Evolutionary conservation across 2,888 invertebrate genomes (phyloP), one percentile per base, ranked within the genome.

Genomic region (Drosophila hawaiiensis): DNA sequence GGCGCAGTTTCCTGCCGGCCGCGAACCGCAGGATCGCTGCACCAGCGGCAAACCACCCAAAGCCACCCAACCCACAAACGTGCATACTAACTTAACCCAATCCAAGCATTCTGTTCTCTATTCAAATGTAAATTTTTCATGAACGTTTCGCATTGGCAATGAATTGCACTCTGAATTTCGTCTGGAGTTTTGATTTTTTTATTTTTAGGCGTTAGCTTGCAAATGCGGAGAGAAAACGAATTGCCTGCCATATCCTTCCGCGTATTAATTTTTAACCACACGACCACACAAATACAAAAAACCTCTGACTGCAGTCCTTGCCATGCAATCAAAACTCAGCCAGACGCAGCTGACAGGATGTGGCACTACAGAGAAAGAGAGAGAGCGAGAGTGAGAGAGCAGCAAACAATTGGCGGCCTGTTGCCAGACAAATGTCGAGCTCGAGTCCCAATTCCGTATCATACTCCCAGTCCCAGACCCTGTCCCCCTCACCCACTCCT

Each of bases 121-220:
- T 90, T 89, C 89, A 89, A 89, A 89, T 89, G 89, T 90, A 90
- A 89, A 89, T 89, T 90, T 86, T 89, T 78, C 79, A 88, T 83
- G 78, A 76, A 73, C 77, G 31, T 54, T 62, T 53, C 62, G 41
- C 50, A 55, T 71, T 53, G 68, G 29, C 68, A 73, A 77, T 80
- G 80, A 85, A 82, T 76, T 82, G 76, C 73, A 65, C 76, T 53
- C 66, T 39, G 62, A 68, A 64, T 69, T 61, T 65, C 68, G 79
- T 79, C 68, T 78, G 66, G 50, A 78, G 53, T 82, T 80, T 81
- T 81, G 73, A 73, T 78, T 77, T 73, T 71, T 33, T 31, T 60
- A 16, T 5, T 10, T 53, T 60, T 65, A 73, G 72, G 74, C 77
- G 76, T 68, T 76, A 52, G 68, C 49, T 43, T 52, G 52, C 39